Percentiles rank a stretch among this genome's conserved stretches.
These are phyloP conservation scores for Drepanosiphum platanoidis DNA, from an alignment of 2,888 invertebrate species.

Conservation along the genomic window DNA sequence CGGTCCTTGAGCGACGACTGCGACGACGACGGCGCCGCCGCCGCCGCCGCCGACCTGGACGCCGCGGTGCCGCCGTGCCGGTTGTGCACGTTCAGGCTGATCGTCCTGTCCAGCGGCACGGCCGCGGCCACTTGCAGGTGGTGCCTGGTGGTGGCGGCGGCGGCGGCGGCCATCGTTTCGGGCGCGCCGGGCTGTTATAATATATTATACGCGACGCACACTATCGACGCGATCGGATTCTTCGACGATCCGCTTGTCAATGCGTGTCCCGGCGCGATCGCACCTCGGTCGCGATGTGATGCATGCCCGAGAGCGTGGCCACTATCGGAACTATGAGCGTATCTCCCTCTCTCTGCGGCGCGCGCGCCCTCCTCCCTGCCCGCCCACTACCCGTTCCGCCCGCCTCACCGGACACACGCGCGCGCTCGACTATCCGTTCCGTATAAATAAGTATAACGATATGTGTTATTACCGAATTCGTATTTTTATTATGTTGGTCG, in stretches of 20 bases:
- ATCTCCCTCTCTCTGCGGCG: constrained; percentile 44
- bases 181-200: no score
- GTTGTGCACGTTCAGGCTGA: constrained; percentile 68
- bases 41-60: constrained; percentile 64
- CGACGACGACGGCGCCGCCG: constrained; percentile 65
- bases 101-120: constrained; percentile 68
- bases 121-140: constrained; percentile 65
- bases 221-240: no score
- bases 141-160: no score
- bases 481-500: constrained; percentile 24
- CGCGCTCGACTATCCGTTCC: constrained; percentile 19
- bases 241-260: constrained; percentile 32
- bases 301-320: constrained; percentile 46
- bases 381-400: neutral
- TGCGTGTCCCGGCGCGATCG: constrained; percentile 16
- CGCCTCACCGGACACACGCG: neutral
- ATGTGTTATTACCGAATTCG: constrained; percentile 4
- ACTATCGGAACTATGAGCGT: constrained; percentile 55
- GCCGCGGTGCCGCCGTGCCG: constrained; percentile 64
- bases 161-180: constrained; percentile 6
- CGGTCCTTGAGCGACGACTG: constrained; percentile 62
- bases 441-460: no score
- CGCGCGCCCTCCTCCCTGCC: neutral
- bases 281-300: neutral
- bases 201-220: no score